Evolutionary conservation across 2,113 vertebrate species (phyloP).

Genomic region (Nothoprocta pentlandii): DNA sequence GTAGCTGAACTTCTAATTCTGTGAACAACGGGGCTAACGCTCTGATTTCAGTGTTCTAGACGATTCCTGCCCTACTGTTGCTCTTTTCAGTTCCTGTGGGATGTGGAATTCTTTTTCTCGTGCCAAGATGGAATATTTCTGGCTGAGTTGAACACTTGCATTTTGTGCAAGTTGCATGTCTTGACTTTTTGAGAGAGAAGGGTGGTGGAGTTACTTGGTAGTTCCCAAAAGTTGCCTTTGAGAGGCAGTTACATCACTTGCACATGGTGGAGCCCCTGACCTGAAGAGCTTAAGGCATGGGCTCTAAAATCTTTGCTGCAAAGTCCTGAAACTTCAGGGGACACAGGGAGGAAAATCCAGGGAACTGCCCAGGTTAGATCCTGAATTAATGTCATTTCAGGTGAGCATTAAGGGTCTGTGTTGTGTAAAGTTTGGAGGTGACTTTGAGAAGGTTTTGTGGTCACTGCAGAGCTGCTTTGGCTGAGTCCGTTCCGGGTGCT

Average conservation of each 20-base stretch:
- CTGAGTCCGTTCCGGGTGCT: background rate
- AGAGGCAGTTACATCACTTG: background rate
- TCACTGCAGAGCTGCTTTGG: background rate
- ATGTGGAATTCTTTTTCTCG: background rate
- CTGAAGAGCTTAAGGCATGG: background rate
- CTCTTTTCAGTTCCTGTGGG: constrained; percentile 6
- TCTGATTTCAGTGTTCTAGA: background rate
- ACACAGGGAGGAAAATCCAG: background rate
- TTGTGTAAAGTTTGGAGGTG: background rate
- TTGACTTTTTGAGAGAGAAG: background rate
- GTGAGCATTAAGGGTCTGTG: background rate
- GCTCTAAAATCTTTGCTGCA: background rate
- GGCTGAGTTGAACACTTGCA: background rate
- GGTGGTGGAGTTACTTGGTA: background rate
- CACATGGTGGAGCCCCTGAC: fast-evolving
- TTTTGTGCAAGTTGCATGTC: background rate
- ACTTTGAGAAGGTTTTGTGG: background rate
- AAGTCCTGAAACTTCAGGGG: background rate
- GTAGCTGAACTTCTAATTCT: background rate
- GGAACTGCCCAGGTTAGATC: background rate
- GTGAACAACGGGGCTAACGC: background rate
- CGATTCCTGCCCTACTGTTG: background rate
- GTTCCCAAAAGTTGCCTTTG: background rate
- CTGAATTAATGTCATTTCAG: background rate
- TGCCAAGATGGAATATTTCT: constrained; percentile 1